Percentiles rank a stretch among this genome's conserved stretches.
phyloP scores from a whole-genome alignment of 37 sponge, comb jelly and placozoan species.

The Dysidea cf. avara region DNA sequence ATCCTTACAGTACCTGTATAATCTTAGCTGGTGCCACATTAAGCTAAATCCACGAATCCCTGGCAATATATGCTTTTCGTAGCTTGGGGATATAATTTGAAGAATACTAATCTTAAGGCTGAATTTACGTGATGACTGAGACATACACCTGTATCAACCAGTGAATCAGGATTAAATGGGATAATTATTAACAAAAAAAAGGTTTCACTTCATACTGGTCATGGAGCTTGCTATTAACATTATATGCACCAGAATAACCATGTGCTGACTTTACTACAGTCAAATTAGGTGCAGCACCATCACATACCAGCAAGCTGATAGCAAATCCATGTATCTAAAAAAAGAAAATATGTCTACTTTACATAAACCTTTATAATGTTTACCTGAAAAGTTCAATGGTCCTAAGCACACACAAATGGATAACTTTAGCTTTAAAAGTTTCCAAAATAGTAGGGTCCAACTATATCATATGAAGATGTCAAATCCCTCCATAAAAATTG shows the following conservation, averaged over 20 bases:
- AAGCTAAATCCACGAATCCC: no score
- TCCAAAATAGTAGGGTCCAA: no score
- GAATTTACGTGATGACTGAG: slow-evolving; percentile 9
- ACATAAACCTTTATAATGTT: no score
- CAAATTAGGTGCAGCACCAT: slow-evolving; percentile 3
- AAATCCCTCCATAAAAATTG: no score
- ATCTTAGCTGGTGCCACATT: no score
- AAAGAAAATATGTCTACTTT: slow-evolving; percentile 48
- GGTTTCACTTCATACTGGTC: background rate
- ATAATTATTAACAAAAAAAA: background rate
- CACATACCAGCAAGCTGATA: background rate
- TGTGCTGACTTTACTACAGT: background rate
- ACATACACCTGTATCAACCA: no score
- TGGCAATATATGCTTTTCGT: no score
- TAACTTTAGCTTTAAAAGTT: slow-evolving; percentile 4
- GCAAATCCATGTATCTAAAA: slow-evolving; percentile 8
- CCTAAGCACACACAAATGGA: no score
- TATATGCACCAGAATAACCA: background rate
- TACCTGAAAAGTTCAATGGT: no score
- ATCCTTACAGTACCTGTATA: no score
- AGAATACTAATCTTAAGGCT: background rate
- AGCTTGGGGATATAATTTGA: no score
- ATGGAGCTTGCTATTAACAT: background rate
- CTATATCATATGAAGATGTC: slow-evolving; percentile 1
- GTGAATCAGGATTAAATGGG: no score